phyloP scores from a whole-genome alignment of 1,140 invertebrate genomes.

The Drosophila sechellia region DNA sequence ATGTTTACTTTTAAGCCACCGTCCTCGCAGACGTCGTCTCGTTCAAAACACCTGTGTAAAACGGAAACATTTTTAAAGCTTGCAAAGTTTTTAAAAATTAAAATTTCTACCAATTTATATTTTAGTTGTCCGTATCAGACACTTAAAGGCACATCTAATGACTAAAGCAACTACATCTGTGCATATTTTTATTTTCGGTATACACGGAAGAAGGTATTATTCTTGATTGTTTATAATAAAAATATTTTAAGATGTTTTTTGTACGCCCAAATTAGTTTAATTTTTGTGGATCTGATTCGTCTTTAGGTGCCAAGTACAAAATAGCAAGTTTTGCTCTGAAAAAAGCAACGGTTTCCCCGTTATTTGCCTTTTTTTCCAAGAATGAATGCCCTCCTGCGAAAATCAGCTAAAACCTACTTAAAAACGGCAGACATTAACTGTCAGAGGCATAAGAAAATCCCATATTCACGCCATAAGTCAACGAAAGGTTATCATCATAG shows the following conservation, averaged over 20 bases:
- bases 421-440: constrained; percentile 63
- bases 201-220: no score
- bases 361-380: constrained; percentile 52
- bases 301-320: constrained; percentile 10
- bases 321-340: constrained; percentile 10
- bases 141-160: not conserved
- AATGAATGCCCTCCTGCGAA: constrained; percentile 58
- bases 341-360: constrained; percentile 37
- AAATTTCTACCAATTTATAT: not conserved
- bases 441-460: constrained; percentile 56
- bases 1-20: constrained; percentile 37
- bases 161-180: no score
- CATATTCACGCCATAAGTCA: constrained; percentile 65
- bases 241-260: no score
- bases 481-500: constrained; percentile 64
- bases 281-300: constrained; percentile 14
- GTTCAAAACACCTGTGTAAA: constrained; percentile 58
- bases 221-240: no score
- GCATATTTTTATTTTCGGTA: no score
- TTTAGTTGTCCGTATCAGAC: not conserved
- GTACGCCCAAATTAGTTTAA: not conserved
- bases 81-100: not conserved
- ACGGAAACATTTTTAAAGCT: constrained; percentile 4
- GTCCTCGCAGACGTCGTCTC: constrained; percentile 20
- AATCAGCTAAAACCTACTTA: constrained; percentile 59